Evolutionary conservation across 2,113 vertebrate species (phyloP).

Genomic region (Arothron firmamentum): DNA sequence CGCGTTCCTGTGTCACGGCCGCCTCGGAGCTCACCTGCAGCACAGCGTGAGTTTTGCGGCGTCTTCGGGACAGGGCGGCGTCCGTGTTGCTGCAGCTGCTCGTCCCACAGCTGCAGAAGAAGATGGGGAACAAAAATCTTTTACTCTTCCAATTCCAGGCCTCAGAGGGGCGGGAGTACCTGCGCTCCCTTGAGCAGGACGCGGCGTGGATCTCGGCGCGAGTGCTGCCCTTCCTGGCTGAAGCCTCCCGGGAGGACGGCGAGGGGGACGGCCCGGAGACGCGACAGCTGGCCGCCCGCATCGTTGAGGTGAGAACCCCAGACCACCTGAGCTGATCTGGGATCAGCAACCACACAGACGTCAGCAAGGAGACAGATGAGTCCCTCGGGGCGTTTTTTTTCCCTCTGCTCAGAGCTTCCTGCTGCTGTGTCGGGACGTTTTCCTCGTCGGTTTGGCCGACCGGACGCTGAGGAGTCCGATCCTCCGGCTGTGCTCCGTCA

Average conservation of each 20-base stretch:
- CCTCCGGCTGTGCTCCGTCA: constrained; percentile 74
- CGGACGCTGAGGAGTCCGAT: constrained; percentile 73
- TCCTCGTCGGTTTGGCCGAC: constrained; percentile 83
- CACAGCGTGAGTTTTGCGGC: constrained; percentile 71
- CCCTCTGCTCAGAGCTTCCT: constrained; percentile 78
- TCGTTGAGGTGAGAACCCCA: constrained; percentile 77
- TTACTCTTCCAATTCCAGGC: constrained; percentile 71
- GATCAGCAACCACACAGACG: not conserved
- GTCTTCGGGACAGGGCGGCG: not conserved
- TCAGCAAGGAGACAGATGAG: too few relatives aligned
- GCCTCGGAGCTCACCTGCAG: constrained; percentile 84
- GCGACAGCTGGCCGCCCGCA: constrained; percentile 67
- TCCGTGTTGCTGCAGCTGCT: too few relatives aligned
- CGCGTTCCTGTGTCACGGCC: constrained; percentile 79
- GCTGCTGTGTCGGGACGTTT: constrained; percentile 77
- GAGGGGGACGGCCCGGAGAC: constrained; percentile 58
- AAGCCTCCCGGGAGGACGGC: constrained; percentile 46
- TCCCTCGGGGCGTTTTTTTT: not conserved
- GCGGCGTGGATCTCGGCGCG: constrained; percentile 81
- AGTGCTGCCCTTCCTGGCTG: constrained; percentile 74
- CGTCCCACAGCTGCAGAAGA: too few relatives aligned
- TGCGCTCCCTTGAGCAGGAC: constrained; percentile 76
- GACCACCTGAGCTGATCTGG: not conserved
- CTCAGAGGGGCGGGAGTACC: constrained; percentile 76
- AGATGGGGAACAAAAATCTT: too few relatives aligned